phyloP scores from a whole-genome alignment of 2,113 vertebrate genomes.

The Protobothrops flavoviridis region DNA sequence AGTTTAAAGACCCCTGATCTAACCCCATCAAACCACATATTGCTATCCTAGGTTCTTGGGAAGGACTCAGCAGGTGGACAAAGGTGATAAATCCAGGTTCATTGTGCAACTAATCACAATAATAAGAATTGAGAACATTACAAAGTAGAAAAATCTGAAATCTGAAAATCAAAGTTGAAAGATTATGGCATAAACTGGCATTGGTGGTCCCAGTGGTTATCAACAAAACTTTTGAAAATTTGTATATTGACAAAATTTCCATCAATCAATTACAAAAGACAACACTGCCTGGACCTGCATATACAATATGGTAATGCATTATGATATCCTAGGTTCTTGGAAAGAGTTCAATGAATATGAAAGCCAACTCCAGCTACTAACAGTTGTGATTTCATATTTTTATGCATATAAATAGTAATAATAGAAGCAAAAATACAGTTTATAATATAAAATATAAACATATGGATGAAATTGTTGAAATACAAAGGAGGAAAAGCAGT shows the following conservation, averaged over 20 bases:
- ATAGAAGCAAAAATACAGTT: background rate
- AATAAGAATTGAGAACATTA: background rate
- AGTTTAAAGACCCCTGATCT: too few species aligned
- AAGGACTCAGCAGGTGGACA: background rate
- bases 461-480: background rate
- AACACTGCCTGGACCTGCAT: background rate
- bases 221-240: background rate
- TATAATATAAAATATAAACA: background rate
- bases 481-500: background rate
- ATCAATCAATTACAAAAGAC: background rate
- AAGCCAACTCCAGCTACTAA: background rate
- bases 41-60: background rate
- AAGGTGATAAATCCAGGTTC: too few species aligned
- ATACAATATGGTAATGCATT: background rate
- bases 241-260: background rate
- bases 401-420: background rate
- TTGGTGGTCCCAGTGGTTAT: background rate
- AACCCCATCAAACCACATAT: background rate
- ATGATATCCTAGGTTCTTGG: background rate
- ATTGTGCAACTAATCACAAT: background rate
- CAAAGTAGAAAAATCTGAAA: background rate
- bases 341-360: background rate
- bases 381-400: background rate
- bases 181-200: background rate
- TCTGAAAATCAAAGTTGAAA: background rate